Conservation (phyloP, 1,140 invertebrate genomes). For the Drosophila triauraria region DNA sequence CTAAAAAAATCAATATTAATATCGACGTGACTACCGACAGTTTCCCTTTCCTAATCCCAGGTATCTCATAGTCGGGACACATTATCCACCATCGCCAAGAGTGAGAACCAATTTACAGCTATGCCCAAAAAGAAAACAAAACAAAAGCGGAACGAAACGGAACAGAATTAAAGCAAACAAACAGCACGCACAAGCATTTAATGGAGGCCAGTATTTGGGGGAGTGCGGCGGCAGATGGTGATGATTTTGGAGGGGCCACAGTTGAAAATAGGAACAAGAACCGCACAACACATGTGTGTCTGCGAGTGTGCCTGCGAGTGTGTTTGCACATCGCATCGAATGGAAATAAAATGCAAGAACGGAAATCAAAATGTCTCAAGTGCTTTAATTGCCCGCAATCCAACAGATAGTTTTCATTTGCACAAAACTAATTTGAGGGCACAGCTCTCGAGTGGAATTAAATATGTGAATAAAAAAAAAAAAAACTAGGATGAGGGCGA, state of each 20-base stretch:
- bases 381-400: conserved; percentile 54
- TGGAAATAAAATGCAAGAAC: conserved; percentile 44
- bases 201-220: conserved; percentile 44
- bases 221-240: conserved; percentile 16
- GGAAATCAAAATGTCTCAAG: conserved; percentile 64
- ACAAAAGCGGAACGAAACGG: conserved; percentile 24
- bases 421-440: conserved; percentile 47
- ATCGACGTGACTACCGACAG: neutral
- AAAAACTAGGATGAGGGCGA: neutral
- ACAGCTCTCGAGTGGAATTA: conserved; percentile 29
- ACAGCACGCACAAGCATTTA: conserved; percentile 64
- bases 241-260: conserved; percentile 13
- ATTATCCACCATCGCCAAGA: conserved; percentile 10
- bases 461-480: conserved; percentile 16
- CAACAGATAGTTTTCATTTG: conserved; percentile 43
- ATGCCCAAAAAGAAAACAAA: conserved; percentile 29
- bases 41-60: neutral
- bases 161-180: conserved; percentile 65
- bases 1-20: no score
- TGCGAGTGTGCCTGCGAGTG: conserved; percentile 2
- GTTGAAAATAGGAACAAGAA: conserved; percentile 25
- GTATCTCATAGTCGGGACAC: neutral
- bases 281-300: conserved; percentile 16
- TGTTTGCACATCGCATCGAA: conserved; percentile 30
- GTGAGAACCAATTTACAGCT: conserved; percentile 63